phyloP scores from a whole-genome alignment of 2,888 invertebrate genomes.

The Antheraea yamamai region DNA sequence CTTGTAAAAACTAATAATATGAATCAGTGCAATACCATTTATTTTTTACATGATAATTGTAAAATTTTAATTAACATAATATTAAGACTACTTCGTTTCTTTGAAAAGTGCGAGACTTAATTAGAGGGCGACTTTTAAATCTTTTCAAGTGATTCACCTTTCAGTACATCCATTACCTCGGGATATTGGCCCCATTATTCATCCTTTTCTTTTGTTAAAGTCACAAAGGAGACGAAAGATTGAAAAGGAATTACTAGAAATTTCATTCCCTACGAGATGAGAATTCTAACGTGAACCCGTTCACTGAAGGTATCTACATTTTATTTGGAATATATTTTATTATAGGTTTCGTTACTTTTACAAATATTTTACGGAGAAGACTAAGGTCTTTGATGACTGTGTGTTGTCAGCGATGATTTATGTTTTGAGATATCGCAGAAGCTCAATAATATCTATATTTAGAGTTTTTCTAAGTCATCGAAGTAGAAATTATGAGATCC shows the following conservation, averaged over 20 bases:
- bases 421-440: too few species aligned
- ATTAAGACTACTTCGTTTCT: background rate
- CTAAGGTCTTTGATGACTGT: too few species aligned
- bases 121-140: constrained; percentile 4
- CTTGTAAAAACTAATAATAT: too few species aligned
- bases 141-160: constrained; percentile 11
- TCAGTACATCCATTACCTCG: constrained; percentile 33
- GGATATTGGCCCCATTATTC: constrained; percentile 43
- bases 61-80: too few species aligned
- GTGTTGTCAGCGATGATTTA: too few species aligned
- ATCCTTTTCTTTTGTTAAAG: constrained; percentile 36
- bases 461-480: too few species aligned
- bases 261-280: constrained; percentile 64
- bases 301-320: constrained; percentile 56
- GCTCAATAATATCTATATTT: too few species aligned
- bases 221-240: constrained; percentile 50
- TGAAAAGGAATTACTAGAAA: constrained; percentile 64
- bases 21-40: too few species aligned
- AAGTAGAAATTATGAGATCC: too few species aligned
- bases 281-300: constrained; percentile 51
- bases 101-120: constrained; percentile 5
- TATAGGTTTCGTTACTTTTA: constrained; percentile 21
- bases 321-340: constrained; percentile 49
- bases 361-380: background rate
- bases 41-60: too few species aligned